Evolutionary conservation across 2,797 vertebrate species (phyloP), one percentile per base, ranked within the genome.

Genomic region (Fistularia commersonii): DNA sequence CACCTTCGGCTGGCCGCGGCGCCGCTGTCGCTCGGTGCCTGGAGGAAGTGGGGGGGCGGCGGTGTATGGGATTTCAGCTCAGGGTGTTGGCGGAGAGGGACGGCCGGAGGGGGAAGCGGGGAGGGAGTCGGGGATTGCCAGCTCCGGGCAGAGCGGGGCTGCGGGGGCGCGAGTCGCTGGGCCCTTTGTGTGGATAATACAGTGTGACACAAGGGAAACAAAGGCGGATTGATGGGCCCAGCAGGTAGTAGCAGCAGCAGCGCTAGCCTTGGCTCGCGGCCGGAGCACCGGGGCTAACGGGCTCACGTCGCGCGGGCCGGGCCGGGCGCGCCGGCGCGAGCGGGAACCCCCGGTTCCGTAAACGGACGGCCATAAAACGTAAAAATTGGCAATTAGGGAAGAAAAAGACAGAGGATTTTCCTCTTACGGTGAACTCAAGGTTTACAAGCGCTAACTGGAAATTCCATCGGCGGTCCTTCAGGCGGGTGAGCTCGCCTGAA

Each of bases 161-260:
- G 80, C 81, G 82, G 85, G 86, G 87, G 86, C 75, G 82, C 74
- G 83, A 87, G 86, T 88, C 83, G 87, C 88, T 82, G 87, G 88
- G 76, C 72, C 81, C 85, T 90, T 92, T 92, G 90, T 92, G 86
- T 45, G 76, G 79, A 91, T 97, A 98, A 99, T 95, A 91, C 90
- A 92, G 93, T 96, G 97, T 99, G 96, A 99, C 97, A 94, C 93
- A 76, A 89, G 84, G 88, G 90, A 91, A 92, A 99, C 95, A 99
- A 98, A 94, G 92, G 93, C 89, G 91, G 91, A 98, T 97, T 97
- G 94, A 98, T 96, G 86, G 92, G 91, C 95, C 88, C 96, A 98
- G 96, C 95, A 98, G 96, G 96, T 96, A 97, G 93, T 91, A 85
- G 89, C 91, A 91, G 93, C 90, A 90, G 91, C 90, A 31, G 50